A percentile compares a stretch with the other conserved stretches of the same genome.
Evolutionary conservation across 2,797 vertebrate genomes (phyloP).

Genomic region (Pachyuromys duprasi): DNA sequence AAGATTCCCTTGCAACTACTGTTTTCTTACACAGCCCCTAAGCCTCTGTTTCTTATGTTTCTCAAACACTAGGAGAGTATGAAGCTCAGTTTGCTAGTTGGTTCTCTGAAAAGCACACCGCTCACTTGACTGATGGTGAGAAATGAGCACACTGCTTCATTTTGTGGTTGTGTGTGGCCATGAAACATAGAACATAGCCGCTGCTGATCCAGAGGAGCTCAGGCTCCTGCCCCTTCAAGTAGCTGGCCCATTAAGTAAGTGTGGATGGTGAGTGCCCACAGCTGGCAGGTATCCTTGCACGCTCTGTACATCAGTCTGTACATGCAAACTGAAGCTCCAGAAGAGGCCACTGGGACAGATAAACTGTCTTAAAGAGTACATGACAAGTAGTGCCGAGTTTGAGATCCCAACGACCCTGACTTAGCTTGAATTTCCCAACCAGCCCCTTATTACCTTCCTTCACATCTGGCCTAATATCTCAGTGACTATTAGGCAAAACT

Average conservation of each 20-base stretch:
- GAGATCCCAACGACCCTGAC: background rate
- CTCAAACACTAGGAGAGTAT: background rate
- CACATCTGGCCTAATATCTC: background rate
- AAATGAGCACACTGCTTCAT: background rate
- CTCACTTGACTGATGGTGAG: background rate
- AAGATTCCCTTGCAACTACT: background rate
- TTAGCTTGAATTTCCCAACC: rapidly evolving
- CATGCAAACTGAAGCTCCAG: no score
- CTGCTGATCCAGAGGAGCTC: rapidly evolving
- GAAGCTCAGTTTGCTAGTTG: background rate
- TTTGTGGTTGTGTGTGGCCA: no score
- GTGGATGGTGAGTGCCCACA: rapidly evolving
- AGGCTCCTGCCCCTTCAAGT: rapidly evolving
- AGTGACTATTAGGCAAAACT: background rate
- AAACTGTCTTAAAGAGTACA: background rate
- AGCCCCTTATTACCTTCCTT: background rate
- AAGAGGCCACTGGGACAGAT: background rate
- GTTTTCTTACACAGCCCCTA: background rate
- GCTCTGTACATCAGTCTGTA: background rate
- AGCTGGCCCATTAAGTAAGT: no score
- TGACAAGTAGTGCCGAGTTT: no score
- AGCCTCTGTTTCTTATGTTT: rapidly evolving
- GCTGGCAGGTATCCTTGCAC: no score
- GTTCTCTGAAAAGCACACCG: background rate
- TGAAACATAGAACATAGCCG: rapidly evolving